A percentile compares a stretch with the other conserved stretches of the same genome.
Conservation (phyloP, 2,888 invertebrate species). For the Sussaba pulchella region DNA sequence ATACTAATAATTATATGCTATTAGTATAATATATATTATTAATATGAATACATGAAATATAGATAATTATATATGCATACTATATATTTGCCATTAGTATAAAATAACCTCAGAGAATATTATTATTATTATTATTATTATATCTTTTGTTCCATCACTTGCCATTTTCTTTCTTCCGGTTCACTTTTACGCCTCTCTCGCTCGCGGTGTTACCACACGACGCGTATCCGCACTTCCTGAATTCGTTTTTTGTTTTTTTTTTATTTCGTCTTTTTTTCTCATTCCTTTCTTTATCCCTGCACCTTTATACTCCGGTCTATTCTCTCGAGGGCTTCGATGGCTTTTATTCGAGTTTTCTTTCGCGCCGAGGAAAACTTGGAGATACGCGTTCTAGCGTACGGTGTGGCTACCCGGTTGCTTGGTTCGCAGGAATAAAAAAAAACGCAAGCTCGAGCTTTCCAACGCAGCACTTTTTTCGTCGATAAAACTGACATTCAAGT, state of each 20-base stretch:
- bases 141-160: background rate
- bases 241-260: conserved; percentile 26
- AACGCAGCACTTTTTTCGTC: background rate
- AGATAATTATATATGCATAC: background rate
- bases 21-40: no score
- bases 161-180: background rate
- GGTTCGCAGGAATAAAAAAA: background rate
- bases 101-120: no score
- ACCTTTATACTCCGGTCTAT: conserved; percentile 8
- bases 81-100: no score
- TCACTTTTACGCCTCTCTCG: conserved; percentile 10
- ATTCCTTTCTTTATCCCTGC: conserved; percentile 22
- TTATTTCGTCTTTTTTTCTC: conserved; percentile 6
- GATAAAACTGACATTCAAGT: conserved; percentile 11
- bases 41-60: no score
- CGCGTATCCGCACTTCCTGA: conserved; percentile 14
- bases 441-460: background rate
- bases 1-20: no score
- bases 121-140: no score
- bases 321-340: conserved; percentile 13
- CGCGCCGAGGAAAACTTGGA: conserved; percentile 5
- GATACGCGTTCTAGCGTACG: background rate
- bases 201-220: background rate
- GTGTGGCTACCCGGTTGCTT: background rate
- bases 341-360: conserved; percentile 15